Evolutionary conservation across 2,888 invertebrate genomes (phyloP), one percentile per base, ranked within the genome.

Genomic region (Rhodophaea formosa): DNA sequence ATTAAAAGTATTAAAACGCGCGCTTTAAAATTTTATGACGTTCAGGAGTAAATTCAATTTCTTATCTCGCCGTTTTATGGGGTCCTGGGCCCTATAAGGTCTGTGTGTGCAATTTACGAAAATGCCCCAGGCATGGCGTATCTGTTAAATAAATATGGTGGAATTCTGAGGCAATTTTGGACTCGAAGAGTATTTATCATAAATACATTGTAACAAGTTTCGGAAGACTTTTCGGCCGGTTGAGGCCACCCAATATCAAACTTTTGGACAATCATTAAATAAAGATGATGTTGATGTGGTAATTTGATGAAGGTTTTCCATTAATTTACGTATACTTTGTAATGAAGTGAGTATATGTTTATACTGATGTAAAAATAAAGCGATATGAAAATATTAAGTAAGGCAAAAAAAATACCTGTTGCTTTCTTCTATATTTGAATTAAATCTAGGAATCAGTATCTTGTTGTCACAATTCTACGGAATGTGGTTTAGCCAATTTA

Each of bases 1-100:
- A 23, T 23, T 23, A 23, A 23, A 23, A 23, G 2, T 60, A 59
- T 63, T 66, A 65, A 68, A 68, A 64, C 66, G 60, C 62, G 58
- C 61, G 59, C 62, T 59, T 68, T 67, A 65, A 72, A 72, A 64
- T 69, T 72, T 69, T 72, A 70, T 61, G 63, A 63, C 65, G 57
- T 44, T 63, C 69, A 58, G 62, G 67, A 71, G 73, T 71, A 69
- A 69, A 77, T 79, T 77, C 68, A 71, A 75, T 72, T 72, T 75
- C 68, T 79, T 80, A 79, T 82, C 80, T 67, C 69, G 71, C 71
- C 65, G 73, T 77, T 73, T 73, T 74, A 69, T 68, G 66, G 65
- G 23, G 16, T 17, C 43, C 43, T 7, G 58, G 69, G 53, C 75
- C 74, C 66, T 71, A 75, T 75, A 75, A 68, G 75, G 77, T 59